Conservation (phyloP, 2,113 vertebrate genomes). For the Lepidothrix coronata region DNA sequence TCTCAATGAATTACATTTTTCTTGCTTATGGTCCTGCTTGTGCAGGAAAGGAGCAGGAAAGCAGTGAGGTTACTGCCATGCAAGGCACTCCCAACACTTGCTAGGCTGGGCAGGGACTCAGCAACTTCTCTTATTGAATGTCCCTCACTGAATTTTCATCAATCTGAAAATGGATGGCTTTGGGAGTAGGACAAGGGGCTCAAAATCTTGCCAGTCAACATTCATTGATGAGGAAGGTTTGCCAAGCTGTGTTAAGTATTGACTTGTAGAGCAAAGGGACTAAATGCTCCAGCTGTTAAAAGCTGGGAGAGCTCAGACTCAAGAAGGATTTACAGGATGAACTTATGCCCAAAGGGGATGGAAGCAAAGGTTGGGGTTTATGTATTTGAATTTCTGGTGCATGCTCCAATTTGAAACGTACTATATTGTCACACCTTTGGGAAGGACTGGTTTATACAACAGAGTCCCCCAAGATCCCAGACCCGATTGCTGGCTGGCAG, state of each 20-base stretch:
- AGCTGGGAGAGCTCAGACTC: background rate
- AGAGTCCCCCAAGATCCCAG: background rate
- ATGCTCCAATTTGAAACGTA: background rate
- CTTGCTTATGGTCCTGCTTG: background rate
- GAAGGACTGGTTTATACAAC: background rate
- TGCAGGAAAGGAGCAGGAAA: background rate
- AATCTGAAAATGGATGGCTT: background rate
- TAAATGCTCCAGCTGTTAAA: background rate
- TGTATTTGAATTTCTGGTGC: background rate
- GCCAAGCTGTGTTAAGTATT: background rate
- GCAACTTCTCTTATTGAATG: background rate
- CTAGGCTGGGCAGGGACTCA: background rate
- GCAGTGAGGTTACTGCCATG: background rate
- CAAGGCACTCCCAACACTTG: rapidly evolving
- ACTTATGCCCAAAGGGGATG: background rate
- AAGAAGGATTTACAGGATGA: background rate
- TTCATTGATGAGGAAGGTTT: background rate
- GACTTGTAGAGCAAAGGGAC: background rate
- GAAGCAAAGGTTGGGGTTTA: background rate
- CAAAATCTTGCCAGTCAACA: background rate
- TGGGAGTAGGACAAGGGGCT: background rate
- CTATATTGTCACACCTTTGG: background rate
- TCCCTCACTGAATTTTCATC: background rate
- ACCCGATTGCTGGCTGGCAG: rapidly evolving
- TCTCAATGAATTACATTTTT: background rate